phyloP scores from a whole-genome alignment of 2,888 invertebrate genomes.

The Phrixothrix hirtus region DNA sequence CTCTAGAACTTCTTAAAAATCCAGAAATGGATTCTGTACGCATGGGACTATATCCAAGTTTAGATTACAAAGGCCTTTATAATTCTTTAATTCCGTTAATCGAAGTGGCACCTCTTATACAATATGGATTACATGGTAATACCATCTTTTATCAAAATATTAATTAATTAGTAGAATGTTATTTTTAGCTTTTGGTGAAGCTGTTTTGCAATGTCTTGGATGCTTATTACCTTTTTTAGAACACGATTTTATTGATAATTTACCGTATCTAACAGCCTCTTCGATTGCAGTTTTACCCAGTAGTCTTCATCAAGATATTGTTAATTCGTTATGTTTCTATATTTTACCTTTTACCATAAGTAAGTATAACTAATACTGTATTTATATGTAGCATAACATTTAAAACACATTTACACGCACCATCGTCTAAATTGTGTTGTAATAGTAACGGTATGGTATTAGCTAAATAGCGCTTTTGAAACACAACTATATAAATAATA shows the following conservation, averaged over 20 bases:
- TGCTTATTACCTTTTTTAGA: constrained; percentile 96
- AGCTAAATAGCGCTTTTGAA: neutral
- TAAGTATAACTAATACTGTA: constrained; percentile 57
- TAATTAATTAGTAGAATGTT: neutral
- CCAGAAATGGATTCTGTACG: constrained; percentile 84
- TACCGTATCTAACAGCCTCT: constrained; percentile 93
- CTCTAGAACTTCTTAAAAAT: constrained; percentile 86
- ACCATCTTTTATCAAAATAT: neutral
- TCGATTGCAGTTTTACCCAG: constrained; percentile 91
- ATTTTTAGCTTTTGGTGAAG: constrained; percentile 83
- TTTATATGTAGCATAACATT: neutral
- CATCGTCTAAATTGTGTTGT: no score
- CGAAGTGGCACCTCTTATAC: constrained; percentile 91
- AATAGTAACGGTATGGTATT: no score
- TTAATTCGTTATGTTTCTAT: constrained; percentile 93
- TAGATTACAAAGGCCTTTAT: constrained; percentile 96
- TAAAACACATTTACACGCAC: neutral
- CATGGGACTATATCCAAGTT: constrained; percentile 90
- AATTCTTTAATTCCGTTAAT: constrained; percentile 88
- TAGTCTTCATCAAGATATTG: constrained; percentile 89
- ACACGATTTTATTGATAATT: constrained; percentile 91
- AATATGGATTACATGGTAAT: constrained; percentile 82
- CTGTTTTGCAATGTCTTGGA: constrained; percentile 89
- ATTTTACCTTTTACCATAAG: constrained; percentile 95
- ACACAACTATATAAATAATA: constrained; percentile 5